These are phyloP conservation scores for Apostichopus leukothele DNA, from an alignment of 53 echinoderm and acorn worm genomes.

Conservation along the genomic window DNA sequence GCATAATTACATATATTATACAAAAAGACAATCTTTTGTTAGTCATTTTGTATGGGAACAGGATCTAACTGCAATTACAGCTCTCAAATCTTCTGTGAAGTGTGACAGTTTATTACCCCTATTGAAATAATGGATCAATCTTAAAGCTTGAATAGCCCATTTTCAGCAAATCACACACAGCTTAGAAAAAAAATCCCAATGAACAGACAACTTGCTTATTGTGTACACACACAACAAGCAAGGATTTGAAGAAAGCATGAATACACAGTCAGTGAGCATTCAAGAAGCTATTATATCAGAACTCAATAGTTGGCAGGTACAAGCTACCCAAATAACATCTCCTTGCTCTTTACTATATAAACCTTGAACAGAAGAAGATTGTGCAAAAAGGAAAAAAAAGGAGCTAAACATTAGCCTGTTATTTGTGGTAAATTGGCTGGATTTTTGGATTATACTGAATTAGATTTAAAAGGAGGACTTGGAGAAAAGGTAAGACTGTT, in stretches of 20 bases:
- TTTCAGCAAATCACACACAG: background rate
- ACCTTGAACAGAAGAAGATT: background rate
- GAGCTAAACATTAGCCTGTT: background rate
- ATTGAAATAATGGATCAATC: background rate
- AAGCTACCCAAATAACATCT: too few species aligned
- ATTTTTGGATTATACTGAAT: constrained; percentile 26
- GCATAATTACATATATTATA: too few species aligned
- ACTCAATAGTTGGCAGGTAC: background rate
- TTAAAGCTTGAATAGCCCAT: background rate
- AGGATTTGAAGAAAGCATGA: background rate
- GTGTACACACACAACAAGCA: background rate
- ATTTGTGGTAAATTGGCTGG: constrained; percentile 2
- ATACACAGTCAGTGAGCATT: background rate
- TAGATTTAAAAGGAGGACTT: background rate
- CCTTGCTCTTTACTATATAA: background rate
- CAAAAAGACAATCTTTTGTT: too few species aligned
- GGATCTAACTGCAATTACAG: background rate
- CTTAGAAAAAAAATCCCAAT: constrained; percentile 16
- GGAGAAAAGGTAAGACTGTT: background rate
- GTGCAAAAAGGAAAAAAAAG: background rate
- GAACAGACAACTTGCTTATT: constrained; percentile 13
- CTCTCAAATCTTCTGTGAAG: background rate
- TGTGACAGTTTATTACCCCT: background rate
- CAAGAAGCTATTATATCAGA: background rate
- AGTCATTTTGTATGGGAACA: too few species aligned